Evolutionary conservation across 2,113 vertebrate genomes (phyloP), one percentile per base, ranked within the genome.

Genomic region (Larimichthys polyactis): DNA sequence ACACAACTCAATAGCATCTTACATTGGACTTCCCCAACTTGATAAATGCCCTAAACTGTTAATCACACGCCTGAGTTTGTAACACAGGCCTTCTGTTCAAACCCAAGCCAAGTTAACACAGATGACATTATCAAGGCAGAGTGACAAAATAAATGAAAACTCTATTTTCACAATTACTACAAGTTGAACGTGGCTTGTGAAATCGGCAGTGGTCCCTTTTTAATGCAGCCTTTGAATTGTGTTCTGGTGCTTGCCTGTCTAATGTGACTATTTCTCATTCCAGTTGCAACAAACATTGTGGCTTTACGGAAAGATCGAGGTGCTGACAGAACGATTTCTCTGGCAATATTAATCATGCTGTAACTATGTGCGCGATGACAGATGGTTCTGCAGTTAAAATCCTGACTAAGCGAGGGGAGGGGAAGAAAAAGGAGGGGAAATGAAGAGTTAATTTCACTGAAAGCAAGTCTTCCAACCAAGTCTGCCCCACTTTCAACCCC

Each of bases 381-480:
- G 73, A 86, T 70, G 59, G 29, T 36, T 60, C 66, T 75, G 27
- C 32, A 62, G 59, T 88, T 86, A 82, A 46, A 95, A 95, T 92
- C 94, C 92, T 90, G 90, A 78, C 59, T 90, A 92, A 87, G 84
- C 27, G 29, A 51, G 24, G 40, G 43, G 22, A 11, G 36, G 29
- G 80, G 83, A 36, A 49, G 22, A 64, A 68, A 58, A 59, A 24
- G 22, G 22, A 60, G 17, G 52, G 65, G 17, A 82, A 81, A 52
- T 36, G 44, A 73, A 83, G 71, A 78, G 80, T 85, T 83, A 52
- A 88, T 82, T 90, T 79, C 55, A 58, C 72, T 89, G 90, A 93
- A 77, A 78, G 86, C 90, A 86, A 62, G 27, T 80, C 93, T 88
- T 90, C 90, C 81, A 94, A 89, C 52, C 63, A 46, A 51, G 64